Conservation (phyloP, 2,797 vertebrate genomes). For the Enteromius unitaeniatus region DNA sequence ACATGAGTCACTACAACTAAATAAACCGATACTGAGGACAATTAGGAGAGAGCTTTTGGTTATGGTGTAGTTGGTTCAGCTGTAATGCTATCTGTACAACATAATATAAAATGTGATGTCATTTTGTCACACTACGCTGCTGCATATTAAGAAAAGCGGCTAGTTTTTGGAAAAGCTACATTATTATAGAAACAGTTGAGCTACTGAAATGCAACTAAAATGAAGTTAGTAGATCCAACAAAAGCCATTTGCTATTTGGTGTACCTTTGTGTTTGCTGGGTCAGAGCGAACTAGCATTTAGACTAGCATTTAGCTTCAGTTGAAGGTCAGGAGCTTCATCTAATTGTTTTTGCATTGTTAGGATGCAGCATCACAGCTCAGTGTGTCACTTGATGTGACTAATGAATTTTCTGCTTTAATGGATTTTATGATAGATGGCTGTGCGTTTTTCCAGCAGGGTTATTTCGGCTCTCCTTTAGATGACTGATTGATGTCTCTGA, state of each 20-base stretch:
- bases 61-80: background rate
- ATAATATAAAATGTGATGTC: background rate
- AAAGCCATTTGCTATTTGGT: background rate
- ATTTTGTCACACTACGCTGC: background rate
- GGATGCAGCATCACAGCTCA: constrained; percentile 9
- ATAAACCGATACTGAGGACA: background rate
- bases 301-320: background rate
- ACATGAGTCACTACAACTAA: background rate
- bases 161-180: background rate
- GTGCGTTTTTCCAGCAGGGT: constrained; percentile 31
- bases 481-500: constrained; percentile 44
- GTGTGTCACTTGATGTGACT: constrained; percentile 40
- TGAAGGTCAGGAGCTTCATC: constrained; percentile 16
- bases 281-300: background rate
- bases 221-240: background rate
- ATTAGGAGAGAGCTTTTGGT: background rate
- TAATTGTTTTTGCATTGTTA: constrained; percentile 29
- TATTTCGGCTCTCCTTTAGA: constrained; percentile 42
- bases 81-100: background rate
- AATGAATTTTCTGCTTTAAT: constrained; percentile 22
- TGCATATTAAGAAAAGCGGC: background rate
- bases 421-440: constrained; percentile 51
- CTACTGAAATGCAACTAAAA: background rate
- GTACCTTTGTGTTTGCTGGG: background rate
- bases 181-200: background rate